Evolutionary conservation across 2,113 vertebrate genomes (phyloP), one percentile per base, ranked within the genome.

Genomic region (Onychorhynchus coronatus): DNA sequence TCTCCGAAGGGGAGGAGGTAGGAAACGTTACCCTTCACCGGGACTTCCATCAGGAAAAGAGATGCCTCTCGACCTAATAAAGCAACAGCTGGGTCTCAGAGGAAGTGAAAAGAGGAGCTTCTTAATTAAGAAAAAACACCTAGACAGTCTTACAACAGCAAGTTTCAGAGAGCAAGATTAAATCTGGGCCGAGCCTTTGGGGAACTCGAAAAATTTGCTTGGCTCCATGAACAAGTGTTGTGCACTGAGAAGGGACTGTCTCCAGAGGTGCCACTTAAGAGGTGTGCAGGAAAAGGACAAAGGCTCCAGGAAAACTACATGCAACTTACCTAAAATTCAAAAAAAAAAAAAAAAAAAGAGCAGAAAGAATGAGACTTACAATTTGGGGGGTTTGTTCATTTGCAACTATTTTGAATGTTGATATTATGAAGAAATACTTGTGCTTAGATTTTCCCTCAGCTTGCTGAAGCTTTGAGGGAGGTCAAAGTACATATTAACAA

Each of bases 111-210:
- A 0, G 9, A 70, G 24, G 75, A 3, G 1, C 33, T 50, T 12
- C 39, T 86, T 88, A 84, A 92, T 93, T 88, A 93, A 68, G 22
- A 67, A 68, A 72, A 49, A 83, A 4, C 67, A 83, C 41, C 58
- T 73, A 41, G 71, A 18, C 18, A 3, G 8, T 30, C 37, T 58
- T 49, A 5, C 7, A 83, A 25, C 10, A 49, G 53, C 44, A 83
- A 52, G 27, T 84, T 79, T 52, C 47, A 72, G 90, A 85, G 71
- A 61, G 39, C 35, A 35, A 46, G 76, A 79, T 49, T 58, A 65
- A 86, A 92, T 83, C 44, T 83, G 41, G 66, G 35, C 53, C 0
- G 0, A 89, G 68, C 27, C 73, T 70, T 84, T 81, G 68, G 56
- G 55, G 84, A 80, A 3, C 35, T 20, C 49, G 23, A 41, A 62